A percentile compares a stretch with the other conserved stretches of the same genome.
Evolutionary conservation across 2,888 invertebrate genomes (phyloP).

Genomic region (Nebria salina): DNA sequence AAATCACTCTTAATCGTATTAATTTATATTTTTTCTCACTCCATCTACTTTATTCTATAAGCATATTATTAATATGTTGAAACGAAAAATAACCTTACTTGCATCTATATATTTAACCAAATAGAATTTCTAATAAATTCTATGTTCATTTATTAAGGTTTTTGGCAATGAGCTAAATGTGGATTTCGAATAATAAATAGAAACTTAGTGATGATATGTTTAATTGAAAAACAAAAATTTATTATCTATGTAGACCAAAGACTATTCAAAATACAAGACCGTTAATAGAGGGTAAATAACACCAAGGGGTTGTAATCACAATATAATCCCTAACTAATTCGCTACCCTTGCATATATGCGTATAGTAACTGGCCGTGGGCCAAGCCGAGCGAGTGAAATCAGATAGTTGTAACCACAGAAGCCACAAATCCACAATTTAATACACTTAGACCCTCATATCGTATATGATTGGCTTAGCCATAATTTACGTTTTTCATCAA

Average conservation of each 20-base stretch:
- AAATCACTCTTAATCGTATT: too few species aligned
- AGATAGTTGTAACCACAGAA: neutral
- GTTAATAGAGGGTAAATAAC: slow-evolving; percentile 31
- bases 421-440: neutral
- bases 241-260: neutral
- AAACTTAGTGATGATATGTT: neutral
- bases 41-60: too few species aligned
- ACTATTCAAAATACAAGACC: slow-evolving; percentile 15
- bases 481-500: neutral
- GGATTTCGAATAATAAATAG: neutral
- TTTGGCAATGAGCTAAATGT: neutral
- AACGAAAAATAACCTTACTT: neutral
- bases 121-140: too few species aligned
- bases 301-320: slow-evolving; percentile 30
- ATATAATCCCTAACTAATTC: slow-evolving; percentile 31
- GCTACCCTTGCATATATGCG: slow-evolving; percentile 23
- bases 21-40: too few species aligned
- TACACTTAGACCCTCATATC: neutral
- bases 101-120: neutral
- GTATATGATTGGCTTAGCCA: too few species aligned
- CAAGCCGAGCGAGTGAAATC: neutral
- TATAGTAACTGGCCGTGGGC: neutral
- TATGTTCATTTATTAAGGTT: neutral
- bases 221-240: neutral
- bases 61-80: neutral